These are phyloP conservation scores for Drosophila borborema DNA, from an alignment of 2,888 invertebrate genomes.

Conservation along the genomic window DNA sequence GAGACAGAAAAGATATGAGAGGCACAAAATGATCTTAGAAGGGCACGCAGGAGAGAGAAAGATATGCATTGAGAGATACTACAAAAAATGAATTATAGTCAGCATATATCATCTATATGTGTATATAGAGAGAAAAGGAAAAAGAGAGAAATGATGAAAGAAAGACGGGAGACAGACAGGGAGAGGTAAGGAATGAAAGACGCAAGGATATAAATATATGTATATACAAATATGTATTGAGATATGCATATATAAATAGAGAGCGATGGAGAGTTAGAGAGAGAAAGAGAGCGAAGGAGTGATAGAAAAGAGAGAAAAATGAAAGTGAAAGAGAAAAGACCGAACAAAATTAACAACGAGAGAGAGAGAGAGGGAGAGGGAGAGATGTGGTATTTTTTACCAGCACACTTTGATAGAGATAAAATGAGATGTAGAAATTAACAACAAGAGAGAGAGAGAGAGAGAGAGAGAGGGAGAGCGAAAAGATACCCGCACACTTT, in stretches of 20 bases:
- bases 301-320: background rate
- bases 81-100: too few species aligned
- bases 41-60: background rate
- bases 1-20: background rate
- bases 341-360: background rate
- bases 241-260: background rate
- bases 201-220: too few species aligned
- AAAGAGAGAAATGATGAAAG: too few species aligned
- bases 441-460: background rate
- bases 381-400: too few species aligned
- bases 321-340: background rate
- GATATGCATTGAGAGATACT: too few species aligned
- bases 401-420: background rate
- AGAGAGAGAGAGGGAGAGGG: background rate
- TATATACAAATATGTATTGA: too few species aligned
- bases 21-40: too few species aligned
- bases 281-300: background rate
- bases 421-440: background rate
- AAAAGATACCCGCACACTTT: background rate
- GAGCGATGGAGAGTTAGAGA: background rate
- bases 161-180: too few species aligned
- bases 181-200: too few species aligned
- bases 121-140: too few species aligned
- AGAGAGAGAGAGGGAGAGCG: background rate
- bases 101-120: too few species aligned